Evolutionary conservation across 1,140 invertebrate genomes (phyloP).

Genomic region (Heliconius congener): DNA sequence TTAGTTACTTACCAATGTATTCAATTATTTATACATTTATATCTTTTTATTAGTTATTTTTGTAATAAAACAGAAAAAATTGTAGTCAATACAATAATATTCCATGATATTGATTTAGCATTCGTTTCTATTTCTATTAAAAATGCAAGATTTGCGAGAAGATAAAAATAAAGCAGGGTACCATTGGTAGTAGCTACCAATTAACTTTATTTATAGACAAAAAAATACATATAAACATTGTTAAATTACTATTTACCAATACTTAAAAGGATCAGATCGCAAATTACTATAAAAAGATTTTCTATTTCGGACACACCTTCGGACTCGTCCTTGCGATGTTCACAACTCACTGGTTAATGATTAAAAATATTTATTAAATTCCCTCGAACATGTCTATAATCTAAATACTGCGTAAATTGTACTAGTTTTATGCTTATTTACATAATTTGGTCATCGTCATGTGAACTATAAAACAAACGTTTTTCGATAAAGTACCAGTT

Average conservation of each 20-base stretch:
- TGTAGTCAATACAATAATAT: no score
- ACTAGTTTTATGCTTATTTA: not conserved
- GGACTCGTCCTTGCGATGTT: not conserved
- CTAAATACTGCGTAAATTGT: not conserved
- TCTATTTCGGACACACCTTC: constrained; percentile 3
- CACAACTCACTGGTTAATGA: not conserved
- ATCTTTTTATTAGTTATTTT: no score
- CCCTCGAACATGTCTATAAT: not conserved
- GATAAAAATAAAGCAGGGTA: no score
- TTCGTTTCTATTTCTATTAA: no score
- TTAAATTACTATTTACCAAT: not conserved
- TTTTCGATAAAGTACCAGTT: constrained; percentile 28
- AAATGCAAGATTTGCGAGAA: no score
- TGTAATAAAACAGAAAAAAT: no score
- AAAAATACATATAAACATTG: not conserved
- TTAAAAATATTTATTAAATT: not conserved
- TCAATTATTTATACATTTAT: no score
- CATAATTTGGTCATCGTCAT: not conserved
- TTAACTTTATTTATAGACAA: not conserved
- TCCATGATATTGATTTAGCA: no score
- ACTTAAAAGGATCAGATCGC: not conserved
- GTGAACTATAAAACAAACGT: not conserved
- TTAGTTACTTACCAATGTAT: no score
- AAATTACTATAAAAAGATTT: constrained; percentile 3
- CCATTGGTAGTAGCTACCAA: no score